Percentiles rank a stretch among this genome's conserved stretches.
Evolutionary conservation across 2,888 invertebrate genomes (phyloP).

Genomic region (Sabatieria punctata): DNA sequence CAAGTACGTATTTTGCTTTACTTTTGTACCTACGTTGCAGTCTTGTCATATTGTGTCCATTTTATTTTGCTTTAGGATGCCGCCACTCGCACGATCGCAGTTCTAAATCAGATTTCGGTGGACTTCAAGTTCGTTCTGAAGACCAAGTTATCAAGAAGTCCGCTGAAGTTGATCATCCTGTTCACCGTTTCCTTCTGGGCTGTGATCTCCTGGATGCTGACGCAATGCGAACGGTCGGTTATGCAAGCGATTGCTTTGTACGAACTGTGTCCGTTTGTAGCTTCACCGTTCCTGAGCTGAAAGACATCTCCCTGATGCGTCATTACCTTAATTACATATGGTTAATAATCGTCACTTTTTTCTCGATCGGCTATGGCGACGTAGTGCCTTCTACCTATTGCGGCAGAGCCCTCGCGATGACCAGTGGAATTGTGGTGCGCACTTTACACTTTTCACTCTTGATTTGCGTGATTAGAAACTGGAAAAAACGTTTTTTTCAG

Average conservation of each 20-base stretch:
- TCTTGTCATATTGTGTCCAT: background rate
- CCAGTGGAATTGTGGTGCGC: conserved; percentile 93
- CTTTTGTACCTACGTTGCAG: background rate
- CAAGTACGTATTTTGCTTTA: conserved; percentile 13
- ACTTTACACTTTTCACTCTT: conserved; percentile 5
- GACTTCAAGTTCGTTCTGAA: conserved; percentile 77
- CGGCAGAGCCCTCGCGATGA: conserved; percentile 94
- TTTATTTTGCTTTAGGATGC: conserved; percentile 48
- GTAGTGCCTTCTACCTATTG: conserved; percentile 96
- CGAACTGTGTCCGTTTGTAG: background rate
- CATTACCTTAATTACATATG: conserved; percentile 23
- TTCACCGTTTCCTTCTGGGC: conserved; percentile 99
- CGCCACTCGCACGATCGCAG: conserved; percentile 54
- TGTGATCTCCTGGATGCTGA: conserved; percentile 92
- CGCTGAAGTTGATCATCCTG: conserved; percentile 84
- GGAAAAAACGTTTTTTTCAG: conserved; percentile 40
- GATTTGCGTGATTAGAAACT: too few species aligned
- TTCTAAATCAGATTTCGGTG: conserved; percentile 60
- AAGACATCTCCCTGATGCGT: conserved; percentile 15
- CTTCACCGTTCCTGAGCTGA: conserved; percentile 7
- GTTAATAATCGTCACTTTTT: conserved; percentile 59
- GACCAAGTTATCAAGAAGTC: conserved; percentile 98
- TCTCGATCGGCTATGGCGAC: conserved; percentile 99
- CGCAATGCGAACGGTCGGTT: conserved; percentile 85
- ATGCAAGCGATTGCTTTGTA: background rate